Base-by-base conservation (phyloP, 2,888 invertebrate species). In the Cacoxenus indagator region DNA sequence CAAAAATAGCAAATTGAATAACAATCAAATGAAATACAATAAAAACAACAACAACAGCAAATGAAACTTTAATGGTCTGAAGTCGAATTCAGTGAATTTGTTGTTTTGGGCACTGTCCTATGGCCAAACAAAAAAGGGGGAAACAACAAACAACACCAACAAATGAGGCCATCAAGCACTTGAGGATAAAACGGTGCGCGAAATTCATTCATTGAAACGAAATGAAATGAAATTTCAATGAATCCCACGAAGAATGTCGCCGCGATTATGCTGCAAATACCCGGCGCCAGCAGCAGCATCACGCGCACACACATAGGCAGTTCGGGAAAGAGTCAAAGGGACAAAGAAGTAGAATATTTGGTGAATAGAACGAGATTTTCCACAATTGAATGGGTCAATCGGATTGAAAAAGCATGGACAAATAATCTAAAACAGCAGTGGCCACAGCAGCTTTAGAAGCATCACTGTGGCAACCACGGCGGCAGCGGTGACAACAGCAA, bases 11-110 rank as follows among this genome's bases (percentile, higher is more conserved):
- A 57, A 26, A 27, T 24, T 6, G 27, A 27, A 57, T 24, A 57
- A 57, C 27, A 11, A 24, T n/a, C n/a, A n/a, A n/a, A n/a, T n/a
- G n/a, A 57, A 57, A 8, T 27, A 57, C 55, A 57, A 57, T 31
- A 37, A 29, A 4, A 27, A 57, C 29, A 29, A 57, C 57, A 57
- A 54, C 14, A 19, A 9, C 54, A 29, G 8, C 17, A 57, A 57
- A 57, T 57, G 27, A 29, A 57, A 57, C 29, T 57, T 29, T 57
- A 57, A 57, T 57, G 57, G 29, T n/a, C n/a, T n/a, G 29, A 57
- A 57, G 27, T 57, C 57, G 29, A 57, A 27, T 29, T 57, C 29
- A 29, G 11, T 57, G 29, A 57, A 27, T 57, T 57, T 29, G n/a
- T 14, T 57, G 26, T 14, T 57, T 57, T 57, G 29, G 27, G 26